Base-by-base conservation (phyloP, 2,797 vertebrate species). In the Danionella dracula region DNA sequence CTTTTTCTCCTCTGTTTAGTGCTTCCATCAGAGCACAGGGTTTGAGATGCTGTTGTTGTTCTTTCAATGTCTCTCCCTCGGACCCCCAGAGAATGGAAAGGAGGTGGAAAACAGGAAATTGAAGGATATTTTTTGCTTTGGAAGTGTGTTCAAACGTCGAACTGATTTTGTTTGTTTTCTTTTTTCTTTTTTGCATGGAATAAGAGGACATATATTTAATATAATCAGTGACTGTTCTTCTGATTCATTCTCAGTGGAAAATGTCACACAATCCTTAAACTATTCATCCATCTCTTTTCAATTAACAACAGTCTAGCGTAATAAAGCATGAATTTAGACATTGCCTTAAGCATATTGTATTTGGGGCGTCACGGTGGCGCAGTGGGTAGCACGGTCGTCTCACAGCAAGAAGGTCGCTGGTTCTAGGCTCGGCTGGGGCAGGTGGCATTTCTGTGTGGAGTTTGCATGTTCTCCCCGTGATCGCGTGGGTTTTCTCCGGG, bases 31-130 rank as follows among this genome's bases (percentile, higher is more conserved):
- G 57, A 5, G 5, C 49, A 31, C n/a, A 32, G 11, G 41, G 53
- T 68, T 68, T 61, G 49, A 66, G 62, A 56, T 37, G 8, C 16
- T 67, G 29, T 41, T 67, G 41, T 58, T 44, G 61, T 64, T 59
- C 57, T 40, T 53, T 60, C 35, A 56, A 37, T 8, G 4, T 45
- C 21, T 53, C 10, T 20, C 35, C 10, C 37, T 13, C 11, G 58
- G 65, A 56, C 44, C 55, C 61, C 51, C 10, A 19, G 51, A 44
- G 60, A 51, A 35, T 1, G 17, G 27, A 64, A 20, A 34, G 40
- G 21, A 70, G 21, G 37, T 23, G 31, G 23, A 16, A 37, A 67
- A 53, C 54, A 37, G 32, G 20, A 21, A n/a, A 38, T 31, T 16
- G 13, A 2, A 12, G 21, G 58, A 4, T 40, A 13, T 20, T 59